Conservation (phyloP, 2,113 vertebrate species). For the Phaetusa simplex region DNA sequence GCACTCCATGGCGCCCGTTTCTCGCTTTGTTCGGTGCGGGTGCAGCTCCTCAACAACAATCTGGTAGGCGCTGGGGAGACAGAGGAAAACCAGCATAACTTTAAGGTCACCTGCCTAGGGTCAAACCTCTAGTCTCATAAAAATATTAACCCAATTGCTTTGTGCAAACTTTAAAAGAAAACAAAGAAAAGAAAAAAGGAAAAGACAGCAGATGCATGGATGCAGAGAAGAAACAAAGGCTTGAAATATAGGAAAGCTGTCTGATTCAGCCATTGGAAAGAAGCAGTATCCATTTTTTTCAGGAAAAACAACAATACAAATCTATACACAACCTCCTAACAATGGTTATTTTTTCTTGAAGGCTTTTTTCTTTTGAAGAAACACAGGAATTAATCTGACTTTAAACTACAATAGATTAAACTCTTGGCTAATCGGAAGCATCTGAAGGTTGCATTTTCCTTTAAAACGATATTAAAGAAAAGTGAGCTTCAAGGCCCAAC, state of each 20-base stretch:
- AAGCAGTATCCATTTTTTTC: background rate
- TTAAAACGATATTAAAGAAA: constrained; percentile 40
- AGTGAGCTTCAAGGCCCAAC: constrained; percentile 51
- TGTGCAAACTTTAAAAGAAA: background rate
- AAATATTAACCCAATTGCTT: background rate
- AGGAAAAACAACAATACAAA: background rate
- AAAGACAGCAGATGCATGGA: background rate
- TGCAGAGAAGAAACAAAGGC: background rate
- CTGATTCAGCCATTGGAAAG: background rate
- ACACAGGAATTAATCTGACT: background rate
- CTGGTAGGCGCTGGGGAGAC: constrained; percentile 88
- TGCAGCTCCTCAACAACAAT: constrained; percentile 95
- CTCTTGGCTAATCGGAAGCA: constrained; percentile 26
- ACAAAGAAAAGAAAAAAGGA: background rate
- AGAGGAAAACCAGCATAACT: background rate
- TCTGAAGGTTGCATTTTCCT: constrained; percentile 57
- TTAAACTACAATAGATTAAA: constrained; percentile 43
- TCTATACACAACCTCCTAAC: background rate
- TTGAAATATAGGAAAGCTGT: background rate
- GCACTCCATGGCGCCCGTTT: constrained; percentile 87
- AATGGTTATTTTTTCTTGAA: background rate
- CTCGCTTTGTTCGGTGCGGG: constrained; percentile 86
- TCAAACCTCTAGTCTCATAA: background rate
- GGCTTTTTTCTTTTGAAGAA: background rate
- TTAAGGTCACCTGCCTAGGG: background rate